Base-by-base conservation (phyloP, 92 coral and sea anemone genomes). In the Zoanthus gigantus region DNA sequence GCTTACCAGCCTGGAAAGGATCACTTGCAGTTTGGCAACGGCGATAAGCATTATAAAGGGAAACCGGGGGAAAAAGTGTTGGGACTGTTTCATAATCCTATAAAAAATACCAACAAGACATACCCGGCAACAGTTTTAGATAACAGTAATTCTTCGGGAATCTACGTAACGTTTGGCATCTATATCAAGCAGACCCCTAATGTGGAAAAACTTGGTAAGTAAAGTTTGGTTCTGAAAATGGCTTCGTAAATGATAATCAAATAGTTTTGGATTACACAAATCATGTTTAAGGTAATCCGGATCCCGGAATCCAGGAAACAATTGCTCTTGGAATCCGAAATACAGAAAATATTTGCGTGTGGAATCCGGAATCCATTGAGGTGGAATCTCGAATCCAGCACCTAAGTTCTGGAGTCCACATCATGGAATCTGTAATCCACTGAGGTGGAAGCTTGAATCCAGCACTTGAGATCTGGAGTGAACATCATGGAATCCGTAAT, bases 141-240 rank as follows among this genome's bases (percentile, higher is more conserved):
- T 8, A 48, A 76, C 30, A 9, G 3, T 0, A 47, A 50, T 10
- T 0, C 15, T 2, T 32, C 28, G 18, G 44, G 48, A 12, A 17
- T 76, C 61, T 50, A 50, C 37, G 65, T 76, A 15, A 23, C 15
- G 4, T 76, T 1, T 16, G n/a, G 15, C 0, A 1, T 0, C 6
- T 10, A 1, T 4, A 15, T 50, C 17, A 2, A 6, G 7, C 48
- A 50, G n/a, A 9, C 80, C 37, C 0, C 12, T 0, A 2, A 0
- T 37, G 14, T 9, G 12, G 58, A 76, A 52, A 76, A 76, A 76
- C 14, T 10, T 10, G 63, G 80, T 76, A 76, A 76, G 80, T 48
- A 6, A 58, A 58, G 16, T 58, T 2, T 58, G 18, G 16, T 58
- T 58, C 17, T 58, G 2, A 58, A 37, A 37, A 37, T 4, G 2